These are phyloP conservation scores for Nycticryphes semicollaris DNA, from an alignment of 2,113 vertebrate genomes.

Conservation along the genomic window DNA sequence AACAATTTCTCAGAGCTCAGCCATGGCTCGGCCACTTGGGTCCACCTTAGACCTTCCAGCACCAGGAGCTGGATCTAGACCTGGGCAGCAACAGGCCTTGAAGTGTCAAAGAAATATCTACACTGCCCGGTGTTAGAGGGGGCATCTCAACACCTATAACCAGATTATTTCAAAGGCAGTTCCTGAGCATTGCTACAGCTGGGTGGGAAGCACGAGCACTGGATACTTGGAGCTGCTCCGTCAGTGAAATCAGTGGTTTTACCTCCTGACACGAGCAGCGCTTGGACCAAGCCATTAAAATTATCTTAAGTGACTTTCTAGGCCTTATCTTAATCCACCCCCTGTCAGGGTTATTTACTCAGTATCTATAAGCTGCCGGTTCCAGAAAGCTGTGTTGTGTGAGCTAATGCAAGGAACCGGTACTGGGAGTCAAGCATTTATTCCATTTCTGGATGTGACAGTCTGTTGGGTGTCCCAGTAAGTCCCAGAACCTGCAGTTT, in stretches of 20 bases:
- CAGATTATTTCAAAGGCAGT: accelerated
- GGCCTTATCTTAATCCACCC: not conserved
- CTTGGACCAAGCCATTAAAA: not conserved
- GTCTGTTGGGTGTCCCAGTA: not conserved
- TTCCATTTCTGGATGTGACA: accelerated
- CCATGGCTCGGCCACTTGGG: not conserved
- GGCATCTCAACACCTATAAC: accelerated
- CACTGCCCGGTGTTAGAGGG: not conserved
- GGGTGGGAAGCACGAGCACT: not conserved
- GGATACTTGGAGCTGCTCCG: not conserved
- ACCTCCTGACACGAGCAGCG: not conserved
- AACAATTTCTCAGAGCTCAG: not conserved
- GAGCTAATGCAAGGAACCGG: not conserved
- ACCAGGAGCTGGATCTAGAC: not conserved
- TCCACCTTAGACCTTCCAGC: not conserved
- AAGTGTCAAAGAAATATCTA: not conserved
- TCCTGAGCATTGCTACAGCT: not conserved
- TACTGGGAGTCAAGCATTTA: accelerated
- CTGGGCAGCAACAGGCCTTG: not conserved
- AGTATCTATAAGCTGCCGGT: accelerated
- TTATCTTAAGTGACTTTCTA: accelerated
- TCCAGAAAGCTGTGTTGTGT: no score
- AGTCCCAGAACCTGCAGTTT: not conserved
- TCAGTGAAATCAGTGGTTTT: not conserved
- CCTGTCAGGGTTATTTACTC: not conserved